Conservation (phyloP, 2,888 invertebrate species). For the Yponomeuta malinellus region DNA sequence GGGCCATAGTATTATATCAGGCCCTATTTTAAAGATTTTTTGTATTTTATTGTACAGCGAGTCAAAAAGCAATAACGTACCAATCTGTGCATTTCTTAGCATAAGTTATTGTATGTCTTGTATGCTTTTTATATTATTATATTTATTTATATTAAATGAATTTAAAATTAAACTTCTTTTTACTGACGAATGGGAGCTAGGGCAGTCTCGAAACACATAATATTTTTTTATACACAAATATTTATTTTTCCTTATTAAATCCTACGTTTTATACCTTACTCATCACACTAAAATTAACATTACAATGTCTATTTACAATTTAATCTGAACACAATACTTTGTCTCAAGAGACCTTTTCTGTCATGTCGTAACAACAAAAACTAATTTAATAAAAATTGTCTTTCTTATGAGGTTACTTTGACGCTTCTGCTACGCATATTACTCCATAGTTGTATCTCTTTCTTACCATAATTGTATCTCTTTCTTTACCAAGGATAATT, state of each 20-base stretch:
- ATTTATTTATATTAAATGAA: slow-evolving; percentile 71
- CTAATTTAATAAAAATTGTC: slow-evolving; percentile 3
- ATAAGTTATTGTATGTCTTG: slow-evolving; percentile 59
- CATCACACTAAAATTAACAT: background rate
- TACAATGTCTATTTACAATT: slow-evolving; percentile 22
- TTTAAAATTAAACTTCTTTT: slow-evolving; percentile 31
- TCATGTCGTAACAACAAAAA: background rate
- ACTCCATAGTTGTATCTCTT: too few species aligned
- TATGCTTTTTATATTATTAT: slow-evolving; percentile 61
- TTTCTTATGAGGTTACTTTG: background rate
- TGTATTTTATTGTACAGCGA: slow-evolving; percentile 31
- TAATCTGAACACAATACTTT: slow-evolving; percentile 20
- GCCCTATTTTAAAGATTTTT: slow-evolving; percentile 39
- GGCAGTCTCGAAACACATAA: slow-evolving; percentile 20
- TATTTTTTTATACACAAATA: slow-evolving; percentile 41
- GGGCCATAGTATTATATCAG: slow-evolving; percentile 46
- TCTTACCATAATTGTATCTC: too few species aligned
- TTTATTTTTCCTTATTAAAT: slow-evolving; percentile 33
- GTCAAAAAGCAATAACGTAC: slow-evolving; percentile 53
- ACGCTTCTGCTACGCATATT: too few species aligned
- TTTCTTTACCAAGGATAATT: too few species aligned
- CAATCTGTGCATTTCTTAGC: slow-evolving; percentile 70
- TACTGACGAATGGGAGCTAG: slow-evolving; percentile 14
- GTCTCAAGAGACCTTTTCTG: background rate
- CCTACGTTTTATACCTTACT: background rate